Evolutionary conservation across 2,113 vertebrate species (phyloP).

Genomic region (Mobula hypostoma): DNA sequence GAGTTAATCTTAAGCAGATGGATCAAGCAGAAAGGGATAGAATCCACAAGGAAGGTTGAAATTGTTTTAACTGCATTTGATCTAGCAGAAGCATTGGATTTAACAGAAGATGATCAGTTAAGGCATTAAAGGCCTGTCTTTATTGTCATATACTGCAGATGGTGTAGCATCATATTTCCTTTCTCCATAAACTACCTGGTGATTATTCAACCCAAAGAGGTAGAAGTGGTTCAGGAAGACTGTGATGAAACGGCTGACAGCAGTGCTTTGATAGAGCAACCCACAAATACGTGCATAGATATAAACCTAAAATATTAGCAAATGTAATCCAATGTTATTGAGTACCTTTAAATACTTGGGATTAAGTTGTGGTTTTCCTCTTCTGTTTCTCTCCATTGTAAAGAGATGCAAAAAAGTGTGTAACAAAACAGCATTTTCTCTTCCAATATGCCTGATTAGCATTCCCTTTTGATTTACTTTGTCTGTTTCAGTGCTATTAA

Average conservation of each 20-base stretch:
- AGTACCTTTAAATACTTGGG: not conserved
- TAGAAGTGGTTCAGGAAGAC: not conserved
- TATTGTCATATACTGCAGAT: not conserved
- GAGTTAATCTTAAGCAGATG: not conserved
- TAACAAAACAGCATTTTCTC: slow-evolving; percentile 50
- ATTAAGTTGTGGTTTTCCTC: not conserved
- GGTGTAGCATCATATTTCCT: not conserved
- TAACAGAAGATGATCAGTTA: not conserved
- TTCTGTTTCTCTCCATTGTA: not conserved
- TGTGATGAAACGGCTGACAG: not conserved
- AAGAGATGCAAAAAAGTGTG: not conserved
- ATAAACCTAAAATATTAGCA: not conserved
- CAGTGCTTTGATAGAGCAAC: not conserved
- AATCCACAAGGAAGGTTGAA: not conserved
- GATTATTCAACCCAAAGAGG: no score
- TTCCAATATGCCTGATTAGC: slow-evolving; percentile 47
- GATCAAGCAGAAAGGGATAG: not conserved
- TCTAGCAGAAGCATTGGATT: not conserved
- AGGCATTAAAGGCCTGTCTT: not conserved
- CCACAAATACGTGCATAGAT: not conserved
- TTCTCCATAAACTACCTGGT: not conserved
- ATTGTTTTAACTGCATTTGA: not conserved
- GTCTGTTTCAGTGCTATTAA: slow-evolving; percentile 41
- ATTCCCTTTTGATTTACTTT: slow-evolving; percentile 45
- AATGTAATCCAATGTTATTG: not conserved